Base-by-base conservation (phyloP, 2,888 invertebrate genomes). In the Aspidiotus rigidus region DNA sequence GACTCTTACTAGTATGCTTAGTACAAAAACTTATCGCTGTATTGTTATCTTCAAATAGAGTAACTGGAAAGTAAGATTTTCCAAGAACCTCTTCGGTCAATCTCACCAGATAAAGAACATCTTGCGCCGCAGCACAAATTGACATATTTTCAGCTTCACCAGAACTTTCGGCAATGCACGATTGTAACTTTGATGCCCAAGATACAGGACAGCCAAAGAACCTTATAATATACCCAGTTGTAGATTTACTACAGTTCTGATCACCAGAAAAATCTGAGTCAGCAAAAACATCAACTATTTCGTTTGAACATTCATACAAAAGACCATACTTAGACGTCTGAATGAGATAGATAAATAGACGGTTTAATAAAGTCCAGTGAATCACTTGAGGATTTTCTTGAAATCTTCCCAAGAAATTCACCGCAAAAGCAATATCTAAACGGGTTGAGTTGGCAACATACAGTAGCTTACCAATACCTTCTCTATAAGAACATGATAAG, bases 141-240 rank as follows among this genome's bases (percentile, higher is more conserved):
- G 56, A 10, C 15, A 56, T 56, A 10, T n/a, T 8, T 56, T 56
- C 56, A n/a, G 56, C 56, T 15, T 56, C 56, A 9, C 56, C 56
- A 56, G 56, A 56, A 15, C 56, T 56, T 56, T 56, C 56, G 8
- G 56, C 11, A 56, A 56, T n/a, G 8, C n/a, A n/a, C 7, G 56
- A 56, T 56, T 56, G 56, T 10, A 56, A n/a, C 7, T 15, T 9
- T n/a, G 56, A 56, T n/a, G 56, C 56, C 56, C 56, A 56, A 15
- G 56, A 13, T 9, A 56, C 15, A n/a, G 56, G 16, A n/a, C n/a
- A 56, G 9, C 56, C 56, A 56, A 56, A 56, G n/a, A 56, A 8
- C 7, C 56, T 8, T n/a, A 56, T 15, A 9, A 56, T 15, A 56
- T n/a, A 56, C 7, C 56, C 56, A 10, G 56, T 56, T 56, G 56